Evolutionary conservation across 1,140 invertebrate genomes (phyloP).

Genomic region (Drosophila sulfurigaster): DNA sequence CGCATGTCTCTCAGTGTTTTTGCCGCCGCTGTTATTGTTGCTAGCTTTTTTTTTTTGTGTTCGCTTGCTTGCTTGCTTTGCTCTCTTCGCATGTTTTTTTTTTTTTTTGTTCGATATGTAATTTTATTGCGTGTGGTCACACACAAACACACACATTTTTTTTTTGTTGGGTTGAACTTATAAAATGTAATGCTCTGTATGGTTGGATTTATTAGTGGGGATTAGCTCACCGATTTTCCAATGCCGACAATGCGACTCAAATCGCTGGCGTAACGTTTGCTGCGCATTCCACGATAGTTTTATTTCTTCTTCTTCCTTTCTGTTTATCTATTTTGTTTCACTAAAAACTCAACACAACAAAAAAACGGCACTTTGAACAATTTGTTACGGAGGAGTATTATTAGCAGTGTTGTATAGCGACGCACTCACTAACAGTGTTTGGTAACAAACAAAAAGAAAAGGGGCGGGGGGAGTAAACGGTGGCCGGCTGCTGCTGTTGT

Average conservation of each 20-base stretch:
- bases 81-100: conserved; percentile 11
- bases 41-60: background rate
- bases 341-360: too few relatives aligned
- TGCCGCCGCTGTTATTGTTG: conserved; percentile 21
- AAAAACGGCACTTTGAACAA: too few relatives aligned
- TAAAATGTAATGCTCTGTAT: conserved; percentile 15
- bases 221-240: conserved; percentile 78
- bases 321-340: background rate
- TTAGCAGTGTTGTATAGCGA: too few relatives aligned
- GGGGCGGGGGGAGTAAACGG: background rate
- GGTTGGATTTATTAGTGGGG: background rate
- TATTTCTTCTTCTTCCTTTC: background rate
- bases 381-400: too few relatives aligned
- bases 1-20: conserved; percentile 56
- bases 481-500: conserved; percentile 4
- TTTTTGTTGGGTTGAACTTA: conserved; percentile 23
- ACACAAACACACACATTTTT: background rate
- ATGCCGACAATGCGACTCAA: conserved; percentile 69
- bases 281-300: conserved; percentile 62
- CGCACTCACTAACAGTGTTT: too few relatives aligned
- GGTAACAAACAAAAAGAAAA: too few relatives aligned
- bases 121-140: conserved; percentile 42
- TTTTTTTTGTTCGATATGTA: conserved; percentile 24
- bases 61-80: conserved; percentile 3
- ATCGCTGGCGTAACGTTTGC: conserved; percentile 76